Percentiles rank a stretch among this genome's conserved stretches.
Evolutionary conservation across 64 coral and sea anemone genomes (phyloP).

Genomic region (Pocillopora verrucosa): DNA sequence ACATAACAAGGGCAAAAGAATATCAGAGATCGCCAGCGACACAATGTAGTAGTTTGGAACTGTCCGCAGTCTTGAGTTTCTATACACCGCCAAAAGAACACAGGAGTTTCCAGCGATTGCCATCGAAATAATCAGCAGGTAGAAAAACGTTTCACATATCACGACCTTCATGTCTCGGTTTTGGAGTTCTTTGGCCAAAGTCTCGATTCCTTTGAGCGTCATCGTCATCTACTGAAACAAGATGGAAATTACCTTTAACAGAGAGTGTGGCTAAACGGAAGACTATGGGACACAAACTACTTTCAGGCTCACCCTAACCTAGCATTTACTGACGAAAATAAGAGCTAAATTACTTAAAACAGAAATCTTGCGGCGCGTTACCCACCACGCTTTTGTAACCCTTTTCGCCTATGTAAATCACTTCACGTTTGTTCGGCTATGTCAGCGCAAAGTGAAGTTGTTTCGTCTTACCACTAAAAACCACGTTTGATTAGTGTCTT

Average conservation of each 20-base stretch:
- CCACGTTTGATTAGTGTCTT: neutral
- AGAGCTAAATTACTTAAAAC: too few species aligned
- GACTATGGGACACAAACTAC: too few species aligned
- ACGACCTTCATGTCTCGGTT: neutral
- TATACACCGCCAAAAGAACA: slow-evolving; percentile 38
- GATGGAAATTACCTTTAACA: neutral
- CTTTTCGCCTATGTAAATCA: too few species aligned
- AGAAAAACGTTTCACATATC: slow-evolving; percentile 1
- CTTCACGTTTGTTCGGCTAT: too few species aligned
- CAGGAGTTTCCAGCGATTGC: slow-evolving; percentile 34
- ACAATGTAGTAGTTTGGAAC: slow-evolving; percentile 46
- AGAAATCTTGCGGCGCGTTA: too few species aligned
- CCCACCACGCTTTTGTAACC: too few species aligned
- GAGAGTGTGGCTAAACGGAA: neutral
- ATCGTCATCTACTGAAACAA: neutral
- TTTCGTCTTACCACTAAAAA: neutral
- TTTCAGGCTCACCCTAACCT: too few species aligned
- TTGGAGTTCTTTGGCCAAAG: neutral
- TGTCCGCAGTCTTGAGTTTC: slow-evolving; percentile 38
- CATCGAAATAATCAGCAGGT: neutral
- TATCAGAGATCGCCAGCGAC: slow-evolving; percentile 38
- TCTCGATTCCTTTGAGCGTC: neutral
- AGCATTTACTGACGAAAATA: too few species aligned
- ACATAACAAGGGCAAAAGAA: slow-evolving; percentile 31
- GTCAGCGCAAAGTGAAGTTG: neutral